Conservation (phyloP, 1,140 invertebrate genomes). For the Anoplophora glabripennis region DNA sequence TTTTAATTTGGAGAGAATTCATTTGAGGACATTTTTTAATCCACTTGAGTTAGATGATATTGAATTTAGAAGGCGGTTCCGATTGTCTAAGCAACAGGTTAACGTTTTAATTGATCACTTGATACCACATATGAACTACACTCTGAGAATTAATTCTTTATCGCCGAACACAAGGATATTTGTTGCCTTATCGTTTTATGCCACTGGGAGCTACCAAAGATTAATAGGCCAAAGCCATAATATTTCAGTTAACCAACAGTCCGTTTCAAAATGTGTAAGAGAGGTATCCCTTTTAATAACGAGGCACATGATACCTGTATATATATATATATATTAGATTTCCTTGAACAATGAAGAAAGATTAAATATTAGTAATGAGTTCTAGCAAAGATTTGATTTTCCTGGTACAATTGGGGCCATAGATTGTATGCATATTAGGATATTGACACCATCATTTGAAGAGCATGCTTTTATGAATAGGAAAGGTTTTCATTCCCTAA, state of each 20-base stretch:
- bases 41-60: constrained; percentile 1
- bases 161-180: background rate
- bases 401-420: too few species aligned
- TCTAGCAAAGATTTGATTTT: too few species aligned
- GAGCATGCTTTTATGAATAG: too few species aligned
- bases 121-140: background rate
- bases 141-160: too few species aligned
- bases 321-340: too few species aligned
- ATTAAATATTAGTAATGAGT: too few species aligned
- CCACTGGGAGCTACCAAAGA: constrained; percentile 6
- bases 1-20: background rate
- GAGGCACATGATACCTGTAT: background rate
- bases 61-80: background rate
- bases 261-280: background rate
- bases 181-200: background rate
- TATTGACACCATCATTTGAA: too few species aligned
- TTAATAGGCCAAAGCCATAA: background rate
- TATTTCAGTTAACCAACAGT: background rate
- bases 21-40: background rate
- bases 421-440: too few species aligned
- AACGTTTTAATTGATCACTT: background rate
- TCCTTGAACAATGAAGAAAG: too few species aligned
- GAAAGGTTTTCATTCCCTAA: too few species aligned
- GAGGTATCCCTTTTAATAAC: background rate
- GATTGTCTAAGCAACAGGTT: background rate